Base-by-base conservation (phyloP, 30 jellyfish, hydroid and myxozoan genomes). In the Pseudorhiza aurosa region DNA sequence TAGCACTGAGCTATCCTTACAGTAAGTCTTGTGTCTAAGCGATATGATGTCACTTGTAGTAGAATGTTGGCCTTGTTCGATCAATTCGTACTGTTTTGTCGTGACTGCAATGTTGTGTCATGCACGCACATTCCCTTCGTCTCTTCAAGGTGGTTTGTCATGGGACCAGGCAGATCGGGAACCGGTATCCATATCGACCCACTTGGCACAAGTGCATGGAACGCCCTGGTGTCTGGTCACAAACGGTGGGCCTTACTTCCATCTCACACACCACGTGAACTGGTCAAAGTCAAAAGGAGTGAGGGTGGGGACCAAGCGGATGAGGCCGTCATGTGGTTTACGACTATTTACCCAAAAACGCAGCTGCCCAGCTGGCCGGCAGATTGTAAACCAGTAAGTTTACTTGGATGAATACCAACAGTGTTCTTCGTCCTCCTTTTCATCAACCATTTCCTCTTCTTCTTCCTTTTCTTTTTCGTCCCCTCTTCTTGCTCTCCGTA, bases 201-300 rank as follows among this genome's bases (percentile, higher is more conserved):
- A n/a, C 88, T 93, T 22, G 99, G 99, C 15, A 93, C 99, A 57
- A 93, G 99, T 73, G 99, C 99, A 12, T 93, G 99, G 99, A 93
- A 93, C 44, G 97, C 97, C 1, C 84, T 93, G 65, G 79, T 87
- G 28, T 58, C 83, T 24, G 99, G 99, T 8, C 99, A 93, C 82
- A 93, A 93, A 69, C 42, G 99, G 46, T 93, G 99, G 99, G 97
- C 89, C 22, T 36, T 93, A 85, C 87, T 93, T 27, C 99, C 99
- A 30, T 87, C 99, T 28, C 91, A 93, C 43, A 93, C 99, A 3
- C 99, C 98, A n/a, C 75, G 88, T 15, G 97, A 93, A 17, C 63
- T 86, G 70, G 87, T 93, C 29, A 82, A 86, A 68, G 99, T 93
- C 0, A 59, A 65, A 30, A 39, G 95, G 42, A 32, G 77, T 45